These are phyloP conservation scores for Silurus lanzhouensis DNA, from an alignment of 2,797 vertebrate genomes.

Conservation along the genomic window DNA sequence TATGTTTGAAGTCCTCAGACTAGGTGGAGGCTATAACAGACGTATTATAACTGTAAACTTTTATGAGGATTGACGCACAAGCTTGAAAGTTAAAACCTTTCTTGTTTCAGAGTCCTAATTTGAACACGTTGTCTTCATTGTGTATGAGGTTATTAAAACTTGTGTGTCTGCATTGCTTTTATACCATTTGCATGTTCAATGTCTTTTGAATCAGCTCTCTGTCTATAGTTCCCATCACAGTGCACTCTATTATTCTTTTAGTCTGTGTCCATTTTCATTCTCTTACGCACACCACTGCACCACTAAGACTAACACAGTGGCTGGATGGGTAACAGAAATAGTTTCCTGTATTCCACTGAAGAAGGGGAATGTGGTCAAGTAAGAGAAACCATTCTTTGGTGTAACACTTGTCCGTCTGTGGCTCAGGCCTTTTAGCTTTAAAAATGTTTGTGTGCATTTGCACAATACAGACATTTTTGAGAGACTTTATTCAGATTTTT, in stretches of 20 bases:
- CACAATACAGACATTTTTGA: background rate
- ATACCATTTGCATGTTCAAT: constrained; percentile 5
- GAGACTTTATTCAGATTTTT: constrained; percentile 23
- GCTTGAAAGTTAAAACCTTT: background rate
- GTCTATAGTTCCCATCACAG: background rate
- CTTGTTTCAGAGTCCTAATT: background rate
- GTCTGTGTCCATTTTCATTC: constrained; percentile 4
- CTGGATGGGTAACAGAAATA: constrained; percentile 54
- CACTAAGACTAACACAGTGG: constrained; percentile 54
- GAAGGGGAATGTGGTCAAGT: constrained; percentile 34
- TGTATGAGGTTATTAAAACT: background rate
- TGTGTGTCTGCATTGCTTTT: background rate
- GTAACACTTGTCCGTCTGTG: constrained; percentile 27
- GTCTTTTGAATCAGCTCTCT: background rate
- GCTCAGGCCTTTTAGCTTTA: background rate
- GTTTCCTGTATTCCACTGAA: constrained; percentile 38
- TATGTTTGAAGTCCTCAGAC: constrained; percentile 2
- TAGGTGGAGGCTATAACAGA: constrained; percentile 20
- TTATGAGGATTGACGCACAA: constrained; percentile 17
- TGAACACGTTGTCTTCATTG: background rate
- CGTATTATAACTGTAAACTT: constrained; percentile 14
- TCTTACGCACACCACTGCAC: constrained; percentile 22
- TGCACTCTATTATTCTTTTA: background rate
- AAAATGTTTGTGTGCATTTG: constrained; percentile 10
- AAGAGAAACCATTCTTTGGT: constrained; percentile 47